These are phyloP conservation scores for Henricia sp. DNA, from an alignment of 53 echinoderm and acorn worm genomes.

Conservation along the genomic window DNA sequence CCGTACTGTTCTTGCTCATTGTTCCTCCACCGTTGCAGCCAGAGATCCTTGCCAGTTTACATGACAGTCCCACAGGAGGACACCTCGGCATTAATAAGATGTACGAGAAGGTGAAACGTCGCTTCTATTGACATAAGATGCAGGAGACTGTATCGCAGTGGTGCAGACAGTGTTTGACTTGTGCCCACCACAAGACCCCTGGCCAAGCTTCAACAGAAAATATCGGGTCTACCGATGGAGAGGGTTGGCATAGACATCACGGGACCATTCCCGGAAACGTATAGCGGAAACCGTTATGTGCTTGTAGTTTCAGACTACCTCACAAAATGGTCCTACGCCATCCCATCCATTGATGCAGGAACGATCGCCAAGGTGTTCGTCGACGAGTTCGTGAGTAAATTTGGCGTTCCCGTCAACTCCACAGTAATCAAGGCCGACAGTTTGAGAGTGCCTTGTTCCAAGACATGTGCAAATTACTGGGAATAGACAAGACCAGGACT, in stretches of 20 bases:
- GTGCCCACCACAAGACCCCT: constrained; percentile 26
- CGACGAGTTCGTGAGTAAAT: constrained; percentile 36
- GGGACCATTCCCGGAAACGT: constrained; percentile 19
- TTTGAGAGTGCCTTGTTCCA: constrained; percentile 20
- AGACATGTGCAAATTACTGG: constrained; percentile 7
- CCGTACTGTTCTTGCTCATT: constrained; percentile 27
- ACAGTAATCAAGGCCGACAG: constrained; percentile 41
- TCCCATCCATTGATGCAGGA: constrained; percentile 7
- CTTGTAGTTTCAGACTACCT: constrained; percentile 42
- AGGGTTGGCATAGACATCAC: constrained; percentile 39
- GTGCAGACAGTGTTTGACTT: constrained; percentile 26
- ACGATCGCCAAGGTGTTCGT: constrained; percentile 31
- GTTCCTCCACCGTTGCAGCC: constrained; percentile 1
- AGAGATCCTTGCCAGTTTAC: constrained; percentile 9
- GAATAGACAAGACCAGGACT: constrained; percentile 41
- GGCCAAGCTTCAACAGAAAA: constrained; percentile 22
- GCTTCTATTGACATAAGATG: constrained; percentile 59
- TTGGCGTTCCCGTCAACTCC: constrained; percentile 3
- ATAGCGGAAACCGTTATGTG: constrained; percentile 27
- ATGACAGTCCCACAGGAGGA: constrained; percentile 6
- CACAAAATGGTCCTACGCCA: constrained; percentile 32
- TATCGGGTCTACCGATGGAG: constrained; percentile 27
- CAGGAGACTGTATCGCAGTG: constrained; percentile 1
- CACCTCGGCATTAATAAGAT: constrained; percentile 34
- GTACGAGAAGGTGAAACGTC: background rate